Base-by-base conservation (phyloP, 2,113 vertebrate species). In the Aldabrachelys gigantea region DNA sequence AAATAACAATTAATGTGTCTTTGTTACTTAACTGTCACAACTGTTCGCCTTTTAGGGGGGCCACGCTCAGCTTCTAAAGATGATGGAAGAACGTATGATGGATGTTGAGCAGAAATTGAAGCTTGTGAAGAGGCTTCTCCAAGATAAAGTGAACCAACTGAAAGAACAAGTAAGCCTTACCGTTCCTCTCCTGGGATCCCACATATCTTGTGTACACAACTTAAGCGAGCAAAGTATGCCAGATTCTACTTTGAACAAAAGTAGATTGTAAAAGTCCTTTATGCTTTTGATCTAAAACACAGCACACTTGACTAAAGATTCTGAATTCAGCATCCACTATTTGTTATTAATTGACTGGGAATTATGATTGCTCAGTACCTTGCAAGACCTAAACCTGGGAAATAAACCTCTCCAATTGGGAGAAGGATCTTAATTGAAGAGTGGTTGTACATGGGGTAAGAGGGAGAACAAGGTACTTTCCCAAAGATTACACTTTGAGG, bases 81-180 rank as follows among this genome's bases (percentile, higher is more conserved):
- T 96, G 83, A 99, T 99, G 99, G 99, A 99, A 94, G 98, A 98
- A 88, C 97, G 99, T 2, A 99, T 99, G 99, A 98, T 97, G 93
- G 99, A 99, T 87, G 98, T 99, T 44, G 99, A 99, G 84, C 97
- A 99, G 96, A 99, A 99, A 72, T 98, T 99, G 31, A 98, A 98
- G 84, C 98, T 99, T 53, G 98, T 99, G 82, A 99, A 99, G 93
- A 98, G 99, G 90, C 98, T 99, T 96, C 98, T 99, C 91, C 99
- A 98, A 92, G 99, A 99, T 76, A 99, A 99, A 98, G 99, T 99
- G 4, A 98, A 98, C 95, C 99, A 99, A 97, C 99, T 99, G 81
- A 99, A 99, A 97, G 99, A 99, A 75, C 99, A 99, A 98, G 99
- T 99, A 97, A 97, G 98, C 25, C 14, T 76, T 78, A 19, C 35